Evolutionary conservation across 2,888 invertebrate genomes (phyloP).

Genomic region (Acleris sparsana): DNA sequence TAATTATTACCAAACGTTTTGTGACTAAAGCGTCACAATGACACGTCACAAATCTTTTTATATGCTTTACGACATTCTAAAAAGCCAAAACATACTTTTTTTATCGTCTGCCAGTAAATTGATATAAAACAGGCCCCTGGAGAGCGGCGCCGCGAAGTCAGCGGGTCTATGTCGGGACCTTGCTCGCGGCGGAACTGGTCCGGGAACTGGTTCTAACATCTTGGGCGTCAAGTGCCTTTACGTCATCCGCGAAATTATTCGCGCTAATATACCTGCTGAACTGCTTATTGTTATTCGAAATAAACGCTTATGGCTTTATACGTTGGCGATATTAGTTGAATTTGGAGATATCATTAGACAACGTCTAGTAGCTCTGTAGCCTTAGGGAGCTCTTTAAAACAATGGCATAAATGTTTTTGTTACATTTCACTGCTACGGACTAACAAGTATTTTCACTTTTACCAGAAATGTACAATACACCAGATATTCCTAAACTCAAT

Average conservation of each 20-base stretch:
- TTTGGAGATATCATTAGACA: neutral
- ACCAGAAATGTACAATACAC: too few species aligned
- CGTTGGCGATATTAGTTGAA: neutral
- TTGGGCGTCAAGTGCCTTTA: conserved; percentile 61
- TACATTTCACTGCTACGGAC: too few species aligned
- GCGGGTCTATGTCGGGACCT: conserved; percentile 68
- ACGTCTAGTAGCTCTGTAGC: neutral
- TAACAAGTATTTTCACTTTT: too few species aligned
- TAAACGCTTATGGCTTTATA: too few species aligned
- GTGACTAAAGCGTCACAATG: too few species aligned
- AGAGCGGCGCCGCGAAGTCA: conserved; percentile 34
- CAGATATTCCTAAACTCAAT: too few species aligned
- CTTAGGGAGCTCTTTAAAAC: too few species aligned
- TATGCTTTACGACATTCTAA: neutral
- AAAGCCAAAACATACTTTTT: neutral
- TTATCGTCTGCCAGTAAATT: neutral
- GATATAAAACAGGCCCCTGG: conserved; percentile 1
- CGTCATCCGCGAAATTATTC: conserved; percentile 57
- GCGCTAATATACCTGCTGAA: neutral
- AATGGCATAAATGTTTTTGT: too few species aligned
- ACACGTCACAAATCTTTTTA: too few species aligned
- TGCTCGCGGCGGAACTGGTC: conserved; percentile 70
- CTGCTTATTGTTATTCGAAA: conserved; percentile 1
- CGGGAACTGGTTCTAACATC: conserved; percentile 54
- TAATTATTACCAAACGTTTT: too few species aligned